A percentile compares a stretch with the other conserved stretches of the same genome.
Conservation (phyloP, 2,113 vertebrate genomes). For the Gobiocypris rarus region DNA sequence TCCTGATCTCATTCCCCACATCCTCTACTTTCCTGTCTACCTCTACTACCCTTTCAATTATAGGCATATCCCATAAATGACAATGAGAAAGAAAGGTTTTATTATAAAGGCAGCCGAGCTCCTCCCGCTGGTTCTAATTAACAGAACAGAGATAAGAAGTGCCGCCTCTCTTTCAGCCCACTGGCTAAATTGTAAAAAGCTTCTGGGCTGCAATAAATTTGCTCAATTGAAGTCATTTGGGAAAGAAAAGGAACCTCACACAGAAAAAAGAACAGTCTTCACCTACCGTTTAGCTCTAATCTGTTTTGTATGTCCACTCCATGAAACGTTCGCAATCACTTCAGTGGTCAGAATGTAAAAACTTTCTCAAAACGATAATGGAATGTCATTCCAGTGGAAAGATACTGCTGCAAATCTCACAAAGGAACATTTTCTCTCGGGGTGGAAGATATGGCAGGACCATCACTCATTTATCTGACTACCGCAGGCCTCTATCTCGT, state of each 20-base stretch:
- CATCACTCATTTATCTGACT: conserved; percentile 41
- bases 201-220: conserved; percentile 31
- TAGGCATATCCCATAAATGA: conserved; percentile 7
- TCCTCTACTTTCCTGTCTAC: not conserved
- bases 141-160: conserved; percentile 29
- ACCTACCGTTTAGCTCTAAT: conserved; percentile 9
- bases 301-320: conserved; percentile 12
- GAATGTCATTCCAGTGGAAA: conserved; percentile 2
- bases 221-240: conserved; percentile 23
- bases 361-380: conserved; percentile 18
- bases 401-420: conserved; percentile 24
- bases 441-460: conserved; percentile 8
- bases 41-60: conserved; percentile 16
- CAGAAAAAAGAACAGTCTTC: conserved; percentile 3
- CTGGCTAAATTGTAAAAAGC: conserved; percentile 20
- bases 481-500: conserved; percentile 37
- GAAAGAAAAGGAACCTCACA: conserved; percentile 3
- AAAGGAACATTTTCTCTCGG: conserved; percentile 11
- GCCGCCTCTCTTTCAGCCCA: conserved; percentile 16
- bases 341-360: conserved; percentile 30
- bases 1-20: conserved; percentile 14
- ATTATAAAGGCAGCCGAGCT: not conserved
- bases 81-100: not conserved
- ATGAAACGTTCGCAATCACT: conserved; percentile 27
- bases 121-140: conserved; percentile 25